Evolutionary conservation across 2,888 invertebrate genomes (phyloP).

Genomic region (Isotomurus palustris): DNA sequence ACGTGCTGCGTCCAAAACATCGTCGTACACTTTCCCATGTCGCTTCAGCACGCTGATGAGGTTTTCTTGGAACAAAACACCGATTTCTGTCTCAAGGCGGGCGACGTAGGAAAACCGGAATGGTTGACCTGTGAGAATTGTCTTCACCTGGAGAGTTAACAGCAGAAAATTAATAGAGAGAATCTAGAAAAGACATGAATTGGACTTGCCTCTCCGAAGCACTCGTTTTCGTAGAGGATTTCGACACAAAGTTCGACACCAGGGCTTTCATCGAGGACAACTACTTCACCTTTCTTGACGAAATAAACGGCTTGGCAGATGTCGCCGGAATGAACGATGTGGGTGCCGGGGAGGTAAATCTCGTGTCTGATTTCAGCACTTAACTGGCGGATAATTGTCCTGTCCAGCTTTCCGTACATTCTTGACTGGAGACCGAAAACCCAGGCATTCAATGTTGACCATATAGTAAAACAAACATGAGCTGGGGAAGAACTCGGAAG

Average conservation of each 20-base stretch:
- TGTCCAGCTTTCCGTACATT: slow-evolving; percentile 36
- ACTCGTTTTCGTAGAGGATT: slow-evolving; percentile 39
- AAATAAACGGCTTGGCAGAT: slow-evolving; percentile 42
- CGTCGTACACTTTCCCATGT: no score
- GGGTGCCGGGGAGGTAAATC: slow-evolving; percentile 37
- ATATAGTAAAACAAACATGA: background rate
- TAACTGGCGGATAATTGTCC: slow-evolving; percentile 36
- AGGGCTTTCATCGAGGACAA: slow-evolving; percentile 39
- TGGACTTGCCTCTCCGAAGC: slow-evolving; percentile 40
- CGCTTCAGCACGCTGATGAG: slow-evolving; percentile 33
- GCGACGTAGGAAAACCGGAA: slow-evolving; percentile 42
- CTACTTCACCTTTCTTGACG: slow-evolving; percentile 41
- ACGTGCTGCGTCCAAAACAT: no score
- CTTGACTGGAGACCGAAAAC: slow-evolving; percentile 26
- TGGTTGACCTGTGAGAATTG: slow-evolving; percentile 30
- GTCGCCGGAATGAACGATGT: slow-evolving; percentile 38
- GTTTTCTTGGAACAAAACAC: slow-evolving; percentile 34
- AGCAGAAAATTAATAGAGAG: background rate
- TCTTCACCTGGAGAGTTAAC: slow-evolving; percentile 27
- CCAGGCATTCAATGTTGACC: background rate
- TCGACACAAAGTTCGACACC: slow-evolving; percentile 39
- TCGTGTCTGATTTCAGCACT: slow-evolving; percentile 37
- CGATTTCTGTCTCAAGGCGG: slow-evolving; percentile 40
- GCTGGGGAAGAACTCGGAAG: background rate
- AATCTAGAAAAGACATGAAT: background rate